These are phyloP conservation scores for Lepidurus couesii DNA, from an alignment of 1,140 invertebrate species.

Conservation along the genomic window DNA sequence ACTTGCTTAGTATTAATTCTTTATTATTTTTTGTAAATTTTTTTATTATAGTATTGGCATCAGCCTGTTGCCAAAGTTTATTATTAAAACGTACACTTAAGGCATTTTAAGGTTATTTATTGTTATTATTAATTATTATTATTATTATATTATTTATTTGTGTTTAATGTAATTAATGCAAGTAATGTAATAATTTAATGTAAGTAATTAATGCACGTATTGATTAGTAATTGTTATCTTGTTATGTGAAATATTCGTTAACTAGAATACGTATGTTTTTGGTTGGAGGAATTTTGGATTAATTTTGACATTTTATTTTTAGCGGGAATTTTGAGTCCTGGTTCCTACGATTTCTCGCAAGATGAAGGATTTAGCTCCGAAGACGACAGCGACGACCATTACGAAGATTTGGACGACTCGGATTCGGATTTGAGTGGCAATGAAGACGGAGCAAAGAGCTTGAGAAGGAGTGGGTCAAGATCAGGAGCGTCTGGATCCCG, in stretches of 20 bases:
- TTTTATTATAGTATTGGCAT: too few relatives aligned
- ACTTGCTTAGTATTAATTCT: background rate
- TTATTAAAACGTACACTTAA: background rate
- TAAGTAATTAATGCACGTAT: too few relatives aligned
- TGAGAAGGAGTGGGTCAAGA: slow-evolving; percentile 62
- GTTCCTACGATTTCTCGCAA: slow-evolving; percentile 70
- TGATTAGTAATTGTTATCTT: too few relatives aligned
- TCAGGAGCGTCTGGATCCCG: slow-evolving; percentile 44
- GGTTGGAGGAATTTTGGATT: background rate
- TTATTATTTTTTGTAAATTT: background rate
- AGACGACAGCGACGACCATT: slow-evolving; percentile 69
- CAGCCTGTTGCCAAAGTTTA: too few relatives aligned
- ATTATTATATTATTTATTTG: too few relatives aligned
- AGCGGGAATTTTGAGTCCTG: slow-evolving; percentile 72
- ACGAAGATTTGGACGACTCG: slow-evolving; percentile 61
- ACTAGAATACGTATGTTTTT: too few relatives aligned
- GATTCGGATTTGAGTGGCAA: slow-evolving; percentile 38
- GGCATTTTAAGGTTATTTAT: background rate
- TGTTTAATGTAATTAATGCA: too few relatives aligned
- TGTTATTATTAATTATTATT: background rate
- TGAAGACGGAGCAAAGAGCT: slow-evolving; percentile 45
- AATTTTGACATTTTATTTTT: slow-evolving; percentile 36
- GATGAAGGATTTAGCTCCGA: slow-evolving; percentile 72
- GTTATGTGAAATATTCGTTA: too few relatives aligned
- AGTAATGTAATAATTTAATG: too few relatives aligned